These are phyloP conservation scores for Ailurus styani DNA, from an alignment of 2,113 vertebrate species.

Conservation along the genomic window DNA sequence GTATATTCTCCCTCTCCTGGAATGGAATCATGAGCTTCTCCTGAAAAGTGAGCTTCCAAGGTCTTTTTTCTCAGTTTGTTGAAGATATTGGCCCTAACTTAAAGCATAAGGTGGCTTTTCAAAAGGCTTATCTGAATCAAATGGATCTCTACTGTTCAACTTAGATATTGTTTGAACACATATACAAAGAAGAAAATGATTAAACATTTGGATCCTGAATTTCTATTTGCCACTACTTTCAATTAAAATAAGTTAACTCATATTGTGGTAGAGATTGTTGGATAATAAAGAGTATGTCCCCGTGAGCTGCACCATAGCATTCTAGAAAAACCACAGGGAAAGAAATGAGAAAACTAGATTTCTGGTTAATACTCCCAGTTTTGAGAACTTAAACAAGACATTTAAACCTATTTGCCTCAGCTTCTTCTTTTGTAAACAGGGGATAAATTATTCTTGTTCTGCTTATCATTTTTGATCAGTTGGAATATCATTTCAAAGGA, in stretches of 20 bases:
- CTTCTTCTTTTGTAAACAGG: background rate
- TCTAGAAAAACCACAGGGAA: background rate
- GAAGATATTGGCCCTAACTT: background rate
- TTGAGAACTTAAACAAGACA: background rate
- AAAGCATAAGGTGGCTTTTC: background rate
- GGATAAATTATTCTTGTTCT: background rate
- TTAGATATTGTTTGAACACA: background rate
- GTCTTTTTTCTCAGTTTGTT: background rate
- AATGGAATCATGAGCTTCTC: background rate
- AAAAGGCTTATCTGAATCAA: background rate
- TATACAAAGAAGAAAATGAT: background rate
- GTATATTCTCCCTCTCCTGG: background rate
- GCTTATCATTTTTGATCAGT: background rate
- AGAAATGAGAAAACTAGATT: background rate
- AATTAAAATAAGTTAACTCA: background rate
- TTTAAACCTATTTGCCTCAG: background rate
- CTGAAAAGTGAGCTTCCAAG: background rate
- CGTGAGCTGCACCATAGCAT: too few relatives aligned
- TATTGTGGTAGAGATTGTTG: background rate
- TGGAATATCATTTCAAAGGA: background rate
- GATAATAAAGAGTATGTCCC: background rate
- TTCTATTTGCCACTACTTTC: background rate
- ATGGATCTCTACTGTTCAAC: background rate
- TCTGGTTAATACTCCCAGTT: background rate
- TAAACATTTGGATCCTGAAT: background rate